Percentiles rank a stretch among this genome's conserved stretches.
Evolutionary conservation across 2,888 invertebrate genomes (phyloP).

Genomic region (Nemoura dubitans): DNA sequence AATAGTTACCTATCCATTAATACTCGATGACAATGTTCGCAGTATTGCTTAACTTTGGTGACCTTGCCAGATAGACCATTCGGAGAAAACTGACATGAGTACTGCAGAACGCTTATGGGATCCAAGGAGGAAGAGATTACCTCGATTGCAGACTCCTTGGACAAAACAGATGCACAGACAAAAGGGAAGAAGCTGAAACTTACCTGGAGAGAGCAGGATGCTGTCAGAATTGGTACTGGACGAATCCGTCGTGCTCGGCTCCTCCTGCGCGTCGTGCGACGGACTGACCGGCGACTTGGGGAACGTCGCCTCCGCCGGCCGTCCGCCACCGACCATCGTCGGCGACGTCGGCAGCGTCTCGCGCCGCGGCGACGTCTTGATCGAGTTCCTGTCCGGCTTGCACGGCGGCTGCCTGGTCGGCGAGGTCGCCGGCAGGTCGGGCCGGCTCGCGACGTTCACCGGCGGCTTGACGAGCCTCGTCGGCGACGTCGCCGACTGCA

Average conservation of each 20-base stretch:
- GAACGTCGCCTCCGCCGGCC: background rate
- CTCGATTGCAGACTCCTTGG: too few species aligned
- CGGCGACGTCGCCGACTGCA: constrained; percentile 48
- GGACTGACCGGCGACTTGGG: constrained; percentile 31
- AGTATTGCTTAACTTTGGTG: too few species aligned
- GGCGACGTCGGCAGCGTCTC: constrained; percentile 9
- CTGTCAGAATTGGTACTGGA: constrained; percentile 35
- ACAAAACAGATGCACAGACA: too few species aligned
- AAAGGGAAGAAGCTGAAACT: background rate
- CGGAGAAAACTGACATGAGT: too few species aligned
- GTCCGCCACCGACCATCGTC: background rate
- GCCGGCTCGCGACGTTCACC: constrained; percentile 45
- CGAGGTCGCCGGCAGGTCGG: too few species aligned
- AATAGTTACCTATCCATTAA: too few species aligned
- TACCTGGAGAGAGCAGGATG: constrained; percentile 39
- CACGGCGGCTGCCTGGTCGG: background rate
- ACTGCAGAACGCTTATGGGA: too few species aligned
- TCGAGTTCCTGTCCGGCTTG: background rate
- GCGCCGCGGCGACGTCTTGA: background rate
- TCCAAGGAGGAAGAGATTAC: too few species aligned
- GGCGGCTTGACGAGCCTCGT: constrained; percentile 50
- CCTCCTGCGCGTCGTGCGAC: background rate
- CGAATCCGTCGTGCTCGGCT: constrained; percentile 7
- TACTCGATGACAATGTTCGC: too few species aligned
- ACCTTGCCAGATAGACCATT: too few species aligned